Evolutionary conservation across 2,797 vertebrate species (phyloP), one percentile per base, ranked within the genome.

Genomic region (Gallinago stenura): DNA sequence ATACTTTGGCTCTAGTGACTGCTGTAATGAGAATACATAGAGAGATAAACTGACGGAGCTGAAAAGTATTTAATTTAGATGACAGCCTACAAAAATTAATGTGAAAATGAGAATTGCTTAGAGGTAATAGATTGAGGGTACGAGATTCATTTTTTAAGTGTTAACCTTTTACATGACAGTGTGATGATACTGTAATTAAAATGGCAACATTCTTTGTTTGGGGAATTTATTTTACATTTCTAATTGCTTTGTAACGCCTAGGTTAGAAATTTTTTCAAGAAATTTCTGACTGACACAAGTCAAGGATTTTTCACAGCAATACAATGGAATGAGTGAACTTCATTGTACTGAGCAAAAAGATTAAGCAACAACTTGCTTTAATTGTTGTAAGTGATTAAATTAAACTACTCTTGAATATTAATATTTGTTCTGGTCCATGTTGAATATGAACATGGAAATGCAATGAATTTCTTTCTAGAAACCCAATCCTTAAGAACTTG

Each of bases 1-100:
- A 89, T 94, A 91, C 91, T 96, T 94, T 92, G 70, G 64, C 77
- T 94, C 66, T 79, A 68, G 66, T 95, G 80, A 94, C 64, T 84
- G 45, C 56, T 94, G 45, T 91, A 92, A 93, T 83, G 78, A 95
- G 83, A 90, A 76, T 83, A 87, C 14, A 6, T 39, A 53, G 35
- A 85, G 69, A 90, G 76, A 92, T 77, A 94, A 95, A 96, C 75
- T 77, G 60, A 68, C 57, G 92, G 60, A 77, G 50, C 64, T 89
- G 56, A 87, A 73, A 96, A 96, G 83, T 95, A 94, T 93, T 93
- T 97, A 93, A 96, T 87, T 96, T 95, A 95, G 66, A 83, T 94
- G 70, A 72, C 86, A 95, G 77, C 53, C 83, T 89, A 80, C 78
- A 94, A 94, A 96, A 96, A 82, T 87, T 92, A 84, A 94, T 90